Evolutionary conservation across 2,113 vertebrate species (phyloP).

Genomic region (Motacilla tschutschensis): DNA sequence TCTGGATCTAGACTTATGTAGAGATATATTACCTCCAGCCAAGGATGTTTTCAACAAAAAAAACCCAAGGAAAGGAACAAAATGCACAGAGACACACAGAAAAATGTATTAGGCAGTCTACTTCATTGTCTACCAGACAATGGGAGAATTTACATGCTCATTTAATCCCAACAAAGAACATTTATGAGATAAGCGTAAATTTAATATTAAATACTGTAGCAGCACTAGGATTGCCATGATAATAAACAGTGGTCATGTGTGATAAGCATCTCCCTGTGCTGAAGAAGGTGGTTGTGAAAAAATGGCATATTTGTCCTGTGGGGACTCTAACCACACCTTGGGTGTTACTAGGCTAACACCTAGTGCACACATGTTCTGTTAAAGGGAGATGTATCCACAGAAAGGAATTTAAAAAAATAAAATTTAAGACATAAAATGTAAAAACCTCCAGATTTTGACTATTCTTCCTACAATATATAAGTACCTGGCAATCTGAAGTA

Average conservation of each 20-base stretch:
- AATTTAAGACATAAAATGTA: neutral
- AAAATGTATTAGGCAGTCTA: neutral
- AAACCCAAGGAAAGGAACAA: neutral
- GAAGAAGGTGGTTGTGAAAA: neutral
- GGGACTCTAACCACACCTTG: neutral
- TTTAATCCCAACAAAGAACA: neutral
- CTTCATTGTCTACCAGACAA: neutral
- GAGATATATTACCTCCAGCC: neutral
- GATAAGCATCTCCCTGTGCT: neutral
- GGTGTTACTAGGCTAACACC: neutral
- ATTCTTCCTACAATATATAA: neutral
- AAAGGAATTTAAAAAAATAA: neutral
- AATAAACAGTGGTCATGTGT: neutral
- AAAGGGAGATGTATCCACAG: neutral
- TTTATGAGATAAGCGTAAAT: neutral
- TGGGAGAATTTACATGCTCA: neutral
- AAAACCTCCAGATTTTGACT: neutral
- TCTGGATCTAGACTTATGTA: neutral
- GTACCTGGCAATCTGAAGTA: neutral
- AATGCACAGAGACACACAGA: neutral
- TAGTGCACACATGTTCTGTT: rapidly evolving
- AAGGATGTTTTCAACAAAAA: neutral
- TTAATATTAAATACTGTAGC: neutral
- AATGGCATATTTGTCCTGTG: neutral
- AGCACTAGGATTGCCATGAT: neutral